Conservation (phyloP, 2,797 vertebrate species). For the Silurus aristotelis region DNA sequence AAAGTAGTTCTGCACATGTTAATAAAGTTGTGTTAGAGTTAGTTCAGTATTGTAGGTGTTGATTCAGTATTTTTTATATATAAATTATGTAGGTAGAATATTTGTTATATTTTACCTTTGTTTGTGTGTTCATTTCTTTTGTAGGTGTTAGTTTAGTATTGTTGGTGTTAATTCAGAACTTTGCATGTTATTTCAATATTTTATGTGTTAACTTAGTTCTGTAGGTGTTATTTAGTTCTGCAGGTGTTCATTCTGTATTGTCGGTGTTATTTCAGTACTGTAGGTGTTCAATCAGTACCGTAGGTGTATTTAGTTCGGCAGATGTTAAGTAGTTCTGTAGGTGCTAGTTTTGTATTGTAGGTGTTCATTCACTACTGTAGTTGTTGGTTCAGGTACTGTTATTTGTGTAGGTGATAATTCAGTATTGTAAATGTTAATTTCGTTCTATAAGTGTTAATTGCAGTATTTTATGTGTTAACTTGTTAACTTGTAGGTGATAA, state of each 20-base stretch:
- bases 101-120: too few relatives aligned
- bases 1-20: neutral
- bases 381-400: neutral
- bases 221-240: neutral
- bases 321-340: neutral
- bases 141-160: neutral
- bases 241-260: neutral
- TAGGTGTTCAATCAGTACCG: too few relatives aligned
- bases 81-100: too few relatives aligned
- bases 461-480: too few relatives aligned
- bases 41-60: neutral
- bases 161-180: neutral
- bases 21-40: neutral
- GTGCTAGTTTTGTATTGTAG: neutral
- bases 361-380: too few relatives aligned
- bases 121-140: too few relatives aligned
- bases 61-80: neutral
- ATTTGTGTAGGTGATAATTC: neutral
- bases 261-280: neutral
- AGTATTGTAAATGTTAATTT: neutral
- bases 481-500: too few relatives aligned
- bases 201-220: neutral
- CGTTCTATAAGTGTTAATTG: neutral
- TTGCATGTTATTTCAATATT: neutral
- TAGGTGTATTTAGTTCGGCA: too few relatives aligned